Evolutionary conservation across 2,113 vertebrate genomes (phyloP).

Genomic region (Silurus meridionalis): DNA sequence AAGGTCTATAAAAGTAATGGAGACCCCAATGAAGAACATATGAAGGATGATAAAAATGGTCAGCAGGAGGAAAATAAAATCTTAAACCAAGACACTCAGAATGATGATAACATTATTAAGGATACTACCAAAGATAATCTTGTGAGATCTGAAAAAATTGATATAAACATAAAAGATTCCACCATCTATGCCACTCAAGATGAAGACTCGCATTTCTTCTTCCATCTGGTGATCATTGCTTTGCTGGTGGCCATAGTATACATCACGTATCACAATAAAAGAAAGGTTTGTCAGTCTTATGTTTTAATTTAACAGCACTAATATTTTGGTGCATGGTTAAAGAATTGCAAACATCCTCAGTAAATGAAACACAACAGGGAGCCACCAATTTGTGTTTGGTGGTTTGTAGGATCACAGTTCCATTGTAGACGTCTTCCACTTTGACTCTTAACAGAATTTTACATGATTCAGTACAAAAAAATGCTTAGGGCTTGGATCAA

Average conservation of each 20-base stretch:
- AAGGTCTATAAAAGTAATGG: neutral
- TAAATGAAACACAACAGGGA: neutral
- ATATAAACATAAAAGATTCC: constrained; percentile 61
- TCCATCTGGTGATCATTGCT: constrained; percentile 87
- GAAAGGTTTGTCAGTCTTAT: constrained; percentile 80
- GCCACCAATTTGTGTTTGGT: neutral
- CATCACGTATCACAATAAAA: constrained; percentile 96
- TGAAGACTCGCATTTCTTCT: constrained; percentile 93
- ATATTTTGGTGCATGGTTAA: neutral
- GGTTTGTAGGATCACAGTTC: neutral
- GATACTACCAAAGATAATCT: constrained; percentile 11
- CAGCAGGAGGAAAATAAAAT: constrained; percentile 28
- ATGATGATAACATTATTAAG: constrained; percentile 52
- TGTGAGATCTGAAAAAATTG: constrained; percentile 56
- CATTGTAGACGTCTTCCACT: neutral
- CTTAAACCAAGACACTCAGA: constrained; percentile 49
- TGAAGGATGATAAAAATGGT: neutral
- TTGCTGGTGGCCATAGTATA: constrained; percentile 90
- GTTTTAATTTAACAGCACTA: neutral
- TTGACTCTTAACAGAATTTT: neutral
- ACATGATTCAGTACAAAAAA: neutral
- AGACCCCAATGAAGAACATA: neutral
- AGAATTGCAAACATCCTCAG: neutral
- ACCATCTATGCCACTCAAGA: constrained; percentile 73
- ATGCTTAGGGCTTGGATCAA: neutral